phyloP scores from a whole-genome alignment of 1,140 invertebrate species.

The Protaetia brevitarsis region DNA sequence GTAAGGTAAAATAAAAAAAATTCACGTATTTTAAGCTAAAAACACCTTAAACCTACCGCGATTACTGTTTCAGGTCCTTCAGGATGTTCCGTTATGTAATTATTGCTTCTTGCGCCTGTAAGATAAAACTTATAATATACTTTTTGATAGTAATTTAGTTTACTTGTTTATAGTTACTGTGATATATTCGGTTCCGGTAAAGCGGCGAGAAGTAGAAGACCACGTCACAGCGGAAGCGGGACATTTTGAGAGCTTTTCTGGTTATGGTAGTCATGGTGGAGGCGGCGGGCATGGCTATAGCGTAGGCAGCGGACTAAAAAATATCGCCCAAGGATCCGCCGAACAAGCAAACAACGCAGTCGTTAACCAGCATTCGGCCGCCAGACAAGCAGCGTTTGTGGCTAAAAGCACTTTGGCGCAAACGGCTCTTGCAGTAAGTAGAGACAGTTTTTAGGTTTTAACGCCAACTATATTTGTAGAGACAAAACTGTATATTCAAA shows the following conservation, averaged over 20 bases:
- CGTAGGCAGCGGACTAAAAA: conserved; percentile 18
- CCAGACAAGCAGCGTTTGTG: conserved; percentile 12
- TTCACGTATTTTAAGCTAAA: no score
- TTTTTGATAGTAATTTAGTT: neutral
- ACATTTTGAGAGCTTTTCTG: conserved; percentile 1
- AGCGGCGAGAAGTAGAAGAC: conserved; percentile 3
- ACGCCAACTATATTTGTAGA: no score
- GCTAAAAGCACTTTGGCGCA: conserved; percentile 21
- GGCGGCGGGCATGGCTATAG: neutral
- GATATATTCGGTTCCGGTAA: neutral
- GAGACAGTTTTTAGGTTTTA: no score
- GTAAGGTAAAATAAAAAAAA: no score
- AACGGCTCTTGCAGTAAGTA: conserved; percentile 14
- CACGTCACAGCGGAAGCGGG: conserved; percentile 2
- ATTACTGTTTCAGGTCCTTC: neutral
- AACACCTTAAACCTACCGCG: no score
- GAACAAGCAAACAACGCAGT: conserved; percentile 21
- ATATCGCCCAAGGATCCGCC: conserved; percentile 18
- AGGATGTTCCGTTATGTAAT: conserved; percentile 9
- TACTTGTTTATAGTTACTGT: neutral
- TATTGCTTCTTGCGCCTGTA: conserved; percentile 11
- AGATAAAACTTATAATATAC: neutral
- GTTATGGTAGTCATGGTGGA: neutral
- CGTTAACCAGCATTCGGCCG: conserved; percentile 9
- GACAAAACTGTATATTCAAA: no score